phyloP scores from a whole-genome alignment of 2,113 vertebrate genomes.

The Suncus etruscus region DNA sequence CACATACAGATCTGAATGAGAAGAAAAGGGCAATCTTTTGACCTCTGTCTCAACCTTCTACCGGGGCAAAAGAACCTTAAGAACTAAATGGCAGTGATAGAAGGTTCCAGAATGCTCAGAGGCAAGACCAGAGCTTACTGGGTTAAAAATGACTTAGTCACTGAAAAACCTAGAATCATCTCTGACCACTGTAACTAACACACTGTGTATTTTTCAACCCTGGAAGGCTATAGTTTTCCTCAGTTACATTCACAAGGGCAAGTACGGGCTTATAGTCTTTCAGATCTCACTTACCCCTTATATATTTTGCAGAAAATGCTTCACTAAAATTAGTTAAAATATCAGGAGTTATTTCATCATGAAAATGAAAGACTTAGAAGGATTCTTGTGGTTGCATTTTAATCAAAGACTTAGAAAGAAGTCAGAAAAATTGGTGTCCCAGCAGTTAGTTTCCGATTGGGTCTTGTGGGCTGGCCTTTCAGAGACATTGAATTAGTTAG shows the following conservation, averaged over 20 bases:
- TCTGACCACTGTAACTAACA: too few relatives aligned
- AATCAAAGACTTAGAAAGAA: neutral
- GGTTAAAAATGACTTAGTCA: neutral
- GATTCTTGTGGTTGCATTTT: neutral
- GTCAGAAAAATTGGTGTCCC: constrained; percentile 9
- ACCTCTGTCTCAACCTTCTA: neutral
- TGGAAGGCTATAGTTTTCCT: neutral
- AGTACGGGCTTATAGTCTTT: neutral
- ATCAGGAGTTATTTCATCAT: neutral
- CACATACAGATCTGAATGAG: neutral
- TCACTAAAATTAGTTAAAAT: neutral
- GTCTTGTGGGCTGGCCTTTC: neutral
- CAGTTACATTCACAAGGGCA: neutral
- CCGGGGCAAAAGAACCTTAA: neutral
- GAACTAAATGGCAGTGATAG: neutral
- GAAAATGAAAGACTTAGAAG: neutral
- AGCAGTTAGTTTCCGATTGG: too few relatives aligned
- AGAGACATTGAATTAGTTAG: neutral
- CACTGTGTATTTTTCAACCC: neutral
- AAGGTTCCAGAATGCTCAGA: neutral
- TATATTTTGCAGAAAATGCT: constrained; percentile 10
- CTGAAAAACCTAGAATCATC: neutral
- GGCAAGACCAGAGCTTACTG: neutral
- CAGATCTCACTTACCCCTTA: neutral
- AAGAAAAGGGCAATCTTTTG: neutral